Base-by-base conservation (phyloP, 1,140 invertebrate genomes). In the Drosophila hydei region DNA sequence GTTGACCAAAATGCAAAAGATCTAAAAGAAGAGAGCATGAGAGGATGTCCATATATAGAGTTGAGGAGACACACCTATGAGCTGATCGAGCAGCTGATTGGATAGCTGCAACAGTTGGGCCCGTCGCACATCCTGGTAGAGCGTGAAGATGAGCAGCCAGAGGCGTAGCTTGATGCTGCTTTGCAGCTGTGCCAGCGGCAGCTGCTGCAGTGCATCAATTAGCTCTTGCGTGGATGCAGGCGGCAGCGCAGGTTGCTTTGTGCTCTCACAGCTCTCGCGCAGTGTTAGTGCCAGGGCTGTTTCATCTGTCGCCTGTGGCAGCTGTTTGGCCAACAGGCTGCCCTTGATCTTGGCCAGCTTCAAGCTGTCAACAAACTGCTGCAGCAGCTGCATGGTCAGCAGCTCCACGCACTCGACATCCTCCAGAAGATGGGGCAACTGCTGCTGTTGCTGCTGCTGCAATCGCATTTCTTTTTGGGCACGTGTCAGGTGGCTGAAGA, bases 1-100 rank as follows among this genome's bases (percentile, higher is more conserved):
- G 71, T 8, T 75, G 77, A 0, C 81, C 81, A 51, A 87, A 87
- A 21, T 88, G 81, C 75, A 87, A 52, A 7, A 88, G 4, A 72
- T 87, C 81, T 87, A 19, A 0, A 23, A 14, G 12, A 14, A 18
- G 42, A 38, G 3, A 30, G 2, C 9, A 2, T 3, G 0, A 30
- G 25, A 0, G 12, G 14, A 8, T 21, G 1, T 12, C 8, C 2
- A 33, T 19, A 50, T 6, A 50, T 16, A 30, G 9, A 19, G 7
- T 16, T 23, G 12, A 9, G 1, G 4, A 2, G 16, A 72, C 42
- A 52, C 23, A 85, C 81, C 81, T 38, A 67, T 85, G 0, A 85
- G 48, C 9, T 48, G 51, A 7, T 78, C 81, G 8, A 87, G 55
- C 6, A 87, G 9, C 12, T 33, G 30, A 1, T 48, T 27, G 14